Percentiles rank a stretch among this genome's conserved stretches.
These are phyloP conservation scores for Trichomalopsis sarcophagae DNA, from an alignment of 1,140 invertebrate genomes.

Conservation along the genomic window DNA sequence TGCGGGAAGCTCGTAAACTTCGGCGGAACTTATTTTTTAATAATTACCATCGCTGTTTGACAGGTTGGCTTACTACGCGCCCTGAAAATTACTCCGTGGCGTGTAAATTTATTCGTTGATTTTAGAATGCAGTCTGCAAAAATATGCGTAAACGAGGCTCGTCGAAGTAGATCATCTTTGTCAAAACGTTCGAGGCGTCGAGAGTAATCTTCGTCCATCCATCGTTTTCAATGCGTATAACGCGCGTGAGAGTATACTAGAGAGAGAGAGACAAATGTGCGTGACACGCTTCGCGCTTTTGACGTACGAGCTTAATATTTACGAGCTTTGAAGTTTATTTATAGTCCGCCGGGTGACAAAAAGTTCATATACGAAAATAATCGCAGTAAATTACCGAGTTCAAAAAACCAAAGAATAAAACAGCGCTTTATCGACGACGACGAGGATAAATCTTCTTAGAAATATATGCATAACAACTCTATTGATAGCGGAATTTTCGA, in stretches of 20 bases:
- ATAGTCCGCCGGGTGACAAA: background rate
- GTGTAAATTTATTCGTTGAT: background rate
- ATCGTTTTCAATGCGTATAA: constrained; percentile 27
- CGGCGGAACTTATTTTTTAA: constrained; percentile 21
- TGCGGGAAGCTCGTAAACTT: background rate
- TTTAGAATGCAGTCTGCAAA: background rate
- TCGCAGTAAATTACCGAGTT: background rate
- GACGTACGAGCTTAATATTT: constrained; percentile 47
- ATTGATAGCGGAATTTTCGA: too few relatives aligned
- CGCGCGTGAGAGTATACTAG: background rate
- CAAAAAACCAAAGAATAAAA: background rate
- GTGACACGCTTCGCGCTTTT: constrained; percentile 9
- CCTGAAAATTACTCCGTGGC: background rate
- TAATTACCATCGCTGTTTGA: constrained; percentile 7
- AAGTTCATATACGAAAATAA: constrained; percentile 20
- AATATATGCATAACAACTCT: too few relatives aligned
- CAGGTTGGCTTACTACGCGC: background rate
- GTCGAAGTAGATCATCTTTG: constrained; percentile 20
- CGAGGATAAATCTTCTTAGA: too few relatives aligned
- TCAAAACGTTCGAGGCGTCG: constrained; percentile 18
- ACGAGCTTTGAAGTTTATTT: constrained; percentile 39
- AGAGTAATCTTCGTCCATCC: constrained; percentile 33
- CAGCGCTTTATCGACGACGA: background rate
- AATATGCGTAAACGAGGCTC: background rate
- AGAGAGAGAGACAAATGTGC: background rate